Evolutionary conservation across 2,888 invertebrate genomes (phyloP), one percentile per base, ranked within the genome.

Genomic region (Leucophenga montana): DNA sequence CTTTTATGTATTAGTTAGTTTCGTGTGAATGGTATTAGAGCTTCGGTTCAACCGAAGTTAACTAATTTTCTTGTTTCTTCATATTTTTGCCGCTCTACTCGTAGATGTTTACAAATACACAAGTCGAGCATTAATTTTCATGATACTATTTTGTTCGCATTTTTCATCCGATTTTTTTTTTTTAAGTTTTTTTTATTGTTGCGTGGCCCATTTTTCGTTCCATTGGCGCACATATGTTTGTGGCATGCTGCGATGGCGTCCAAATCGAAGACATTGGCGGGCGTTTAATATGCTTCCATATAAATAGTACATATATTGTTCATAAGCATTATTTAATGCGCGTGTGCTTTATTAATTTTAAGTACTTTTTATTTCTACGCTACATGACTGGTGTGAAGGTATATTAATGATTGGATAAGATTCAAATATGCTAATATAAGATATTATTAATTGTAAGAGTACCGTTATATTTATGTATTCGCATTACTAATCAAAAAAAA

Each of bases 111-210:
- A 20, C 59, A 46, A 50, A 53, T 64, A 62, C 18, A 75, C 69
- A 68, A 66, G 72, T 75, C 76, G 72, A 70, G 72, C 78, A 73
- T 73, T 72, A 50, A 72, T 72, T 78, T 72, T 18, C 53, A 53
- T 53, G 20, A 20, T 56, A 27, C 56, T 22, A 14, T 22, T 56
- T 56, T 16, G 16, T 20, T 53, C 18, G 53, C 39, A 39, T 39
- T 39, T 5, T 39, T 39, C 39, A 39, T 39, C n/a, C n/a, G n/a
- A 39, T 39, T 39, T 11, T 11, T 39, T 11, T 1, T 39, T 8
- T 39, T 39, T 11, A 8, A 5, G 3, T 39, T 8, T 39, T 8
- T 39, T 39, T 39, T 39, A 5, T 39, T 39, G 8, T 8, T 39
- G 39, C 39, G 39, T 39, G 11, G 9, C 39, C 39, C 39, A 39